Evolutionary conservation across 2,797 vertebrate genomes (phyloP).

Genomic region (Protonibea diacanthus): DNA sequence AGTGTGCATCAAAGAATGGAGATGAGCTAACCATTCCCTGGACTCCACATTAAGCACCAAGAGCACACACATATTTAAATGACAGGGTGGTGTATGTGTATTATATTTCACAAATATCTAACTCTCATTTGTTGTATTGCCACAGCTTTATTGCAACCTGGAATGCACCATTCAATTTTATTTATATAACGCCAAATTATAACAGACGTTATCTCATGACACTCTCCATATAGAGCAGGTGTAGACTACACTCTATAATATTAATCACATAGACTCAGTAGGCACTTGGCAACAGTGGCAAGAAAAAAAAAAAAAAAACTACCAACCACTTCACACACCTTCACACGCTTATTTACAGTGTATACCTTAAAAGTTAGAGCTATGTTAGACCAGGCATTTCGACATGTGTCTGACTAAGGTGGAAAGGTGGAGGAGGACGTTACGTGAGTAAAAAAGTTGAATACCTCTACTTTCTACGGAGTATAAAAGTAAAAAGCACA

Average conservation of each 20-base stretch:
- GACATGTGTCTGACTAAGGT: background rate
- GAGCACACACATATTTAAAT: conserved; percentile 1
- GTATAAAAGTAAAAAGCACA: too few species aligned
- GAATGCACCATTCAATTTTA: background rate
- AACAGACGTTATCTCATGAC: too few species aligned
- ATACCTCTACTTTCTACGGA: too few species aligned
- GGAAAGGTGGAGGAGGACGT: too few species aligned
- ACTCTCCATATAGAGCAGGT: too few species aligned
- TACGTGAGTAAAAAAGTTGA: too few species aligned
- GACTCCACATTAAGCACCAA: background rate
- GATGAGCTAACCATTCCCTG: conserved; percentile 4
- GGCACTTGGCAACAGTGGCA: too few species aligned
- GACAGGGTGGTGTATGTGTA: conserved; percentile 1
- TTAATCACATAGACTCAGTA: too few species aligned
- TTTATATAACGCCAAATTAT: too few species aligned
- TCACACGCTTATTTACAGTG: background rate
- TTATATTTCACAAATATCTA: conserved; percentile 1
- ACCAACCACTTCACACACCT: background rate
- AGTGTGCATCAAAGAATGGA: background rate
- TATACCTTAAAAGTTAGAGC: background rate
- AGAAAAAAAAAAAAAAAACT: too few species aligned
- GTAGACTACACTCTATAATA: too few species aligned
- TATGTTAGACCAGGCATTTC: background rate
- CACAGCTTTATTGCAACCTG: background rate
- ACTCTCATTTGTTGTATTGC: background rate